Conservation (phyloP, 1,140 invertebrate species). For the Frieseomelitta varia region DNA sequence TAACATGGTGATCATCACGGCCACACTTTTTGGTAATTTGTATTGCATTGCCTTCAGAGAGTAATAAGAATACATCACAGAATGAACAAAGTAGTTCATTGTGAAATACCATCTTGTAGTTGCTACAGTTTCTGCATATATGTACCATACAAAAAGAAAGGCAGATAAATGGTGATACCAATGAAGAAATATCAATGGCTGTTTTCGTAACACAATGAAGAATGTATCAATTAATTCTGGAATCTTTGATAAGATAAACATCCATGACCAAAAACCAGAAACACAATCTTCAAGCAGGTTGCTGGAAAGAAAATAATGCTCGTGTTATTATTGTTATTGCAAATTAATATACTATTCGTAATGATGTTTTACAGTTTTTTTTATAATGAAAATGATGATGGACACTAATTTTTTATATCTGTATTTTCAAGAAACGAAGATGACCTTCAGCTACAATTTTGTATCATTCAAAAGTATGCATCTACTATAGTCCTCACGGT, state of each 20-base stretch:
- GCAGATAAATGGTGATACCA: neutral
- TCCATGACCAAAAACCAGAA: no score
- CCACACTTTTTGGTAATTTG: neutral
- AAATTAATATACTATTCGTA: no score
- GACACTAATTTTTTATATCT: no score
- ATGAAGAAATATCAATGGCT: neutral
- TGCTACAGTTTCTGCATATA: neutral
- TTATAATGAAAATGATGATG: no score
- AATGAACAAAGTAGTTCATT: neutral
- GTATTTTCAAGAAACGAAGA: no score
- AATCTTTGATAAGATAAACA: neutral
- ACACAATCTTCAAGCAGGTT: no score
- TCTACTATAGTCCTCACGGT: no score
- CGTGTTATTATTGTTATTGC: no score
- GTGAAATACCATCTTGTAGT: neutral
- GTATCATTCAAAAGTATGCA: no score
- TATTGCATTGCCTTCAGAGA: neutral
- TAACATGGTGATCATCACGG: neutral
- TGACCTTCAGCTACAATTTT: no score
- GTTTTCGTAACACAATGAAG: neutral
- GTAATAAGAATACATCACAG: neutral
- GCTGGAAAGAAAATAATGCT: no score
- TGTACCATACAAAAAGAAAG: neutral
- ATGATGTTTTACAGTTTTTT: no score
- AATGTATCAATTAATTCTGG: neutral